These are phyloP conservation scores for Scolopax mira DNA, from an alignment of 2,113 vertebrate genomes.

Conservation along the genomic window DNA sequence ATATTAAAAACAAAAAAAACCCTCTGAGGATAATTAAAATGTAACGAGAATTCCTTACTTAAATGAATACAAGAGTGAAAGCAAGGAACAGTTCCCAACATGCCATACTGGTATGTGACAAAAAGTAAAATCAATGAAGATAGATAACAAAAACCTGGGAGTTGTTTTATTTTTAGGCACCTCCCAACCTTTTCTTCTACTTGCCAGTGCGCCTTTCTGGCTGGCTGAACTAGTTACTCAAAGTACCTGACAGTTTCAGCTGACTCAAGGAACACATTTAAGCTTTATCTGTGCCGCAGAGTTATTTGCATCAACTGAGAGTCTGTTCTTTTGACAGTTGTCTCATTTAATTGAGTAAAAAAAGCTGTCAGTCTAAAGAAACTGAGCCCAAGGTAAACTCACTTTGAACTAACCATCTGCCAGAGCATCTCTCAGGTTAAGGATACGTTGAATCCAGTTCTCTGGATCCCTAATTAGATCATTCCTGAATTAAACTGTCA, in stretches of 20 bases:
- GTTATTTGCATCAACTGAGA: conserved; percentile 73
- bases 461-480: conserved; percentile 74
- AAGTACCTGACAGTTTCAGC: conserved; percentile 60
- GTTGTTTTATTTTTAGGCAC: conserved; percentile 66
- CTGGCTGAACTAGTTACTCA: conserved; percentile 67
- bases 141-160: conserved; percentile 36
- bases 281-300: conserved; percentile 57
- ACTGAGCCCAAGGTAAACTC: conserved; percentile 78
- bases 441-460: conserved; percentile 62
- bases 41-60: not conserved
- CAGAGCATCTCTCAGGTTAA: conserved; percentile 74
- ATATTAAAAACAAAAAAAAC: conserved; percentile 47
- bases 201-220: conserved; percentile 54
- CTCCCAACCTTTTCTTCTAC: conserved; percentile 58
- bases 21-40: conserved; percentile 47
- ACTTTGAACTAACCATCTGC: conserved; percentile 80
- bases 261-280: conserved; percentile 67
- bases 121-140: conserved; percentile 35
- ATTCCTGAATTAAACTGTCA: conserved; percentile 72
- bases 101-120: not conserved
- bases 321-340: conserved; percentile 74
- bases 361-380: conserved; percentile 79
- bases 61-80: not conserved
- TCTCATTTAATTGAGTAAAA: conserved; percentile 80
- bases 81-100: not conserved